Percentiles rank a stretch among this genome's conserved stretches.
These are phyloP conservation scores for Oenanthe oenanthe DNA, from an alignment of 2,113 vertebrate species.

Conservation along the genomic window DNA sequence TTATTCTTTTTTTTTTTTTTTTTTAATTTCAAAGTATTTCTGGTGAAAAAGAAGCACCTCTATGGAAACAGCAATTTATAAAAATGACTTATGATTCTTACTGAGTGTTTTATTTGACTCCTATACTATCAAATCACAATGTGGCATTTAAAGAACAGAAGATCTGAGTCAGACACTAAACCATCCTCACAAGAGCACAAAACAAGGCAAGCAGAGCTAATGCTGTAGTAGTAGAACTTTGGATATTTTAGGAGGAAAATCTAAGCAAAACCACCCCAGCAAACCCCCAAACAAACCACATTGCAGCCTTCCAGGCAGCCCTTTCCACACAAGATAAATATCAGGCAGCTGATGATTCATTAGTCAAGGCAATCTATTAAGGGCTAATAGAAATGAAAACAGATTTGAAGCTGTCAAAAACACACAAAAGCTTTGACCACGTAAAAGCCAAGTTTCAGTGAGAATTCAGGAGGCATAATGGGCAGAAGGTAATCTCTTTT, in stretches of 20 bases:
- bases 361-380: not conserved
- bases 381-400: not conserved
- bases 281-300: not conserved
- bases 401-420: not conserved
- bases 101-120: not conserved
- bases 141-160: not conserved
- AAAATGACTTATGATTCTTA: not conserved
- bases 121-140: not conserved
- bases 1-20: not conserved
- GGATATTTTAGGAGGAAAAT: not conserved
- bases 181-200: not conserved
- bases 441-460: not conserved
- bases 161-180: not conserved
- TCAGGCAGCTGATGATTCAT: constrained; percentile 20
- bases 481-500: not conserved
- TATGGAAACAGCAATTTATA: not conserved
- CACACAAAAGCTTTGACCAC: not conserved
- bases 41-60: not conserved
- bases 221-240: not conserved
- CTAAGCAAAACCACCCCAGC: not conserved
- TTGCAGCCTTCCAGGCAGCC: not conserved
- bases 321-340: not conserved
- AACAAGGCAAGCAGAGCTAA: not conserved
- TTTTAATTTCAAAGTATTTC: not conserved
- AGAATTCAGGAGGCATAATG: not conserved